Conservation (phyloP, 2,888 invertebrate species). For the Pycnomerus fuliginosus region DNA sequence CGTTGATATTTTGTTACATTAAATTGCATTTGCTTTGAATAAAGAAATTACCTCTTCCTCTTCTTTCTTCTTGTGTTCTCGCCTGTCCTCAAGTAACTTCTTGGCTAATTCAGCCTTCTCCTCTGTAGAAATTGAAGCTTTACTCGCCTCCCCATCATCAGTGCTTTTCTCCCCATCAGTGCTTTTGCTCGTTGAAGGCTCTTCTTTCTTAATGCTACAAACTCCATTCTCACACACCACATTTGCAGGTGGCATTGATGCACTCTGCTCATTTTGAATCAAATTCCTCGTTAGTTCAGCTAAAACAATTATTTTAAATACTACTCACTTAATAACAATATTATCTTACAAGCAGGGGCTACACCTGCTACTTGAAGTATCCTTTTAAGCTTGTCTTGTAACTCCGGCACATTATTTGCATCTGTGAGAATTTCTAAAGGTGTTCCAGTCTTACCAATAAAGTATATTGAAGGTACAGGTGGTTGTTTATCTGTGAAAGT, state of each 20-base stretch:
- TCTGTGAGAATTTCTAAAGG: slow-evolving; percentile 78
- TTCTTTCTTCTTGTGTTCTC: slow-evolving; percentile 63
- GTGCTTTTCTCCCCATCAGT: slow-evolving; percentile 13
- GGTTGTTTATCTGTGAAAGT: slow-evolving; percentile 65
- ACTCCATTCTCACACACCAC: slow-evolving; percentile 58
- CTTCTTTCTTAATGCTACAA: slow-evolving; percentile 45
- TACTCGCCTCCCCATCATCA: slow-evolving; percentile 14
- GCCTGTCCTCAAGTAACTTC: slow-evolving; percentile 66
- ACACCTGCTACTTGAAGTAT: slow-evolving; percentile 59
- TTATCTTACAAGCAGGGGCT: slow-evolving; percentile 4
- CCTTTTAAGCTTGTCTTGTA: slow-evolving; percentile 6
- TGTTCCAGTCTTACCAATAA: slow-evolving; percentile 79
- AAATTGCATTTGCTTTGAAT: no score
- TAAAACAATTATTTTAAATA: slow-evolving; percentile 6
- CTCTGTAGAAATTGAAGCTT: slow-evolving; percentile 54
- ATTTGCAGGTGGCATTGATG: slow-evolving; percentile 37
- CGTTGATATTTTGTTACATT: no score
- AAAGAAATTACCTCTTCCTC: slow-evolving; percentile 62
- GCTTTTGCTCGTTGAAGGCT: slow-evolving; percentile 11
- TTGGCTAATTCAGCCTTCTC: slow-evolving; percentile 67
- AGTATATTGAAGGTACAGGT: slow-evolving; percentile 80
- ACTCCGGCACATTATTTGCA: slow-evolving; percentile 53
- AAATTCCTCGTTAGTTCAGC: slow-evolving; percentile 28
- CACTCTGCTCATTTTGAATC: slow-evolving; percentile 32
- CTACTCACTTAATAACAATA: slow-evolving; percentile 22